These are phyloP conservation scores for Gordius sp. DNA, from an alignment of 2,888 invertebrate species.

Conservation along the genomic window DNA sequence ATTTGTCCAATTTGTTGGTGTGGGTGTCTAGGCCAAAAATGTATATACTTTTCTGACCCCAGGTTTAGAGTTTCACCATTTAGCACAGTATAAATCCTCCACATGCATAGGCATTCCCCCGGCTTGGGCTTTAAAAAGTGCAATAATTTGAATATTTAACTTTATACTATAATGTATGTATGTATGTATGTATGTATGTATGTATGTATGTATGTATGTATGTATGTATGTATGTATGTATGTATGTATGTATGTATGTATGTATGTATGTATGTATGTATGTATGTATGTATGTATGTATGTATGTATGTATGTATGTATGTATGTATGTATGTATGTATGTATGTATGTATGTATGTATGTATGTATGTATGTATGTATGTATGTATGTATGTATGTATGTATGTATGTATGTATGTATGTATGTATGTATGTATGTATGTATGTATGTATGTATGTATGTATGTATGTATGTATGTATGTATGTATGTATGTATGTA, in stretches of 20 bases:
- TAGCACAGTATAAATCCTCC: too few relatives aligned
- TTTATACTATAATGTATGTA: not conserved
- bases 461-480: conserved; percentile 5
- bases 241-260: conserved; percentile 19
- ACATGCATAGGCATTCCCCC: too few relatives aligned
- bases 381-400: conserved; percentile 5
- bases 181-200: conserved; percentile 18
- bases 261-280: conserved; percentile 18
- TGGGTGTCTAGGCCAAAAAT: too few relatives aligned
- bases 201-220: conserved; percentile 18
- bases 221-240: conserved; percentile 19
- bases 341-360: conserved; percentile 5
- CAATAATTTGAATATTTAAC: too few relatives aligned
- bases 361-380: conserved; percentile 5
- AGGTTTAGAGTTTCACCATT: too few relatives aligned
- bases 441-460: conserved; percentile 5
- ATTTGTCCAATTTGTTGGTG: too few relatives aligned
- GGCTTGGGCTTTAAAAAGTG: too few relatives aligned
- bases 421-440: conserved; percentile 5
- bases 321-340: conserved; percentile 5
- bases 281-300: conserved; percentile 5
- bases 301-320: conserved; percentile 5
- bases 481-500: conserved; percentile 5
- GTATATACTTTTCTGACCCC: too few relatives aligned
- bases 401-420: conserved; percentile 5